phyloP scores from a whole-genome alignment of 1,140 invertebrate species.

The Drosophila willistoni region DNA sequence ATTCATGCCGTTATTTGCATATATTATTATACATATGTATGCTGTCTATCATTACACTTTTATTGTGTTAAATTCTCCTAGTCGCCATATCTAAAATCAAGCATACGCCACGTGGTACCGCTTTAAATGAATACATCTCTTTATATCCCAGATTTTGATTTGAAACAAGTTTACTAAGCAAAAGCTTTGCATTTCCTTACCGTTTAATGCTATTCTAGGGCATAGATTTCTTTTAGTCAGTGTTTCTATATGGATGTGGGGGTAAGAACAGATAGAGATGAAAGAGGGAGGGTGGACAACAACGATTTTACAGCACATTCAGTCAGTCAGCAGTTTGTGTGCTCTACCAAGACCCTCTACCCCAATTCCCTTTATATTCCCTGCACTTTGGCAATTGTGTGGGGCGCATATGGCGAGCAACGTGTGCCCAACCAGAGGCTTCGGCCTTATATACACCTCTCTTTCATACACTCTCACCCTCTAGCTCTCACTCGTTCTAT shows the following conservation, averaged over 20 bases:
- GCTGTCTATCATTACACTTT: too few relatives aligned
- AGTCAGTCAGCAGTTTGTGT: slow-evolving; percentile 47
- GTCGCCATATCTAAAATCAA: neutral
- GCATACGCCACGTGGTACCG: neutral
- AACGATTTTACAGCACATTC: slow-evolving; percentile 37
- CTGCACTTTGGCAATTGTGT: slow-evolving; percentile 32
- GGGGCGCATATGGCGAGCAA: slow-evolving; percentile 65
- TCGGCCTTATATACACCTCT: slow-evolving; percentile 1
- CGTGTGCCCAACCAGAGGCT: slow-evolving; percentile 50
- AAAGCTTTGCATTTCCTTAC: neutral
- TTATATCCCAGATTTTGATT: neutral
- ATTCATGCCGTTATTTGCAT: too few relatives aligned
- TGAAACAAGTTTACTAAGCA: neutral
- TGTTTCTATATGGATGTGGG: slow-evolving; percentile 31
- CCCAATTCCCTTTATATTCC: neutral
- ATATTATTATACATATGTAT: too few relatives aligned
- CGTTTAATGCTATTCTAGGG: neutral
- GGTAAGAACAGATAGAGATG: neutral
- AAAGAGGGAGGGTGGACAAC: slow-evolving; percentile 11
- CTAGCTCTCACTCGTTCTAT: slow-evolving; percentile 6
- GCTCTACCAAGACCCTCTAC: slow-evolving; percentile 10
- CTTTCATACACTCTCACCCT: neutral
- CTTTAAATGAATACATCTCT: neutral
- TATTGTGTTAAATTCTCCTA: too few relatives aligned
- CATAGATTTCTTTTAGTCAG: slow-evolving; percentile 14